Evolutionary conservation across 2,888 invertebrate species (phyloP).

Genomic region (Cheilosia variabilis): DNA sequence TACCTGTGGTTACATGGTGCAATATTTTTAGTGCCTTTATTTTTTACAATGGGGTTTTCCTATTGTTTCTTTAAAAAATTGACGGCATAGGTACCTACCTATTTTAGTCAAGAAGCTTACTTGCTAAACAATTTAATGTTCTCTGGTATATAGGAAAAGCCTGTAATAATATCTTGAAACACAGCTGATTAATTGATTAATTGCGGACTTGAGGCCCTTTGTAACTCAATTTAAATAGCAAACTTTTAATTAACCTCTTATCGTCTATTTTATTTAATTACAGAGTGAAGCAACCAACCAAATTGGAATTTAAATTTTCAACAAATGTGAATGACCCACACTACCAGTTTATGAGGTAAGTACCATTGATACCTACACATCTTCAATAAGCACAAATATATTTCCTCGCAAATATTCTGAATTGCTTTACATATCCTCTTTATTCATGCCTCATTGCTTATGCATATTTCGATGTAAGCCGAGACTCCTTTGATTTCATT

Average conservation of each 20-base stretch:
- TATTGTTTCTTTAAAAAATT: no score
- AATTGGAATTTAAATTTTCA: constrained; percentile 33
- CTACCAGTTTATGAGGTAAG: constrained; percentile 60
- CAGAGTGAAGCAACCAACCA: constrained; percentile 20
- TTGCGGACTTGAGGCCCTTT: no score
- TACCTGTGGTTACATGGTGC: no score
- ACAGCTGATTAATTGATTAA: no score
- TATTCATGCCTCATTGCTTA: constrained; percentile 55
- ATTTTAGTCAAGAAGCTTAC: no score
- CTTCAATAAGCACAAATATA: neutral
- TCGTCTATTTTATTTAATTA: constrained; percentile 5
- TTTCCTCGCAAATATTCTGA: constrained; percentile 1
- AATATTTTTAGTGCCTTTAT: no score
- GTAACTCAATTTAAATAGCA: constrained; percentile 9
- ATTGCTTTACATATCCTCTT: neutral
- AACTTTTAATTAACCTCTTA: constrained; percentile 2
- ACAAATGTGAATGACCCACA: constrained; percentile 34
- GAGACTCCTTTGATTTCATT: neutral
- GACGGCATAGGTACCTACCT: no score
- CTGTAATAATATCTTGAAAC: no score
- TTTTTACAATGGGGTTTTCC: no score
- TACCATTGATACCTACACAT: neutral
- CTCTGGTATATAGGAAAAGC: no score
- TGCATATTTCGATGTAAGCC: constrained; percentile 68
- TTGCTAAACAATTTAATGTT: no score